phyloP scores from a whole-genome alignment of 2,888 invertebrate species.

The Apamea anceps region DNA sequence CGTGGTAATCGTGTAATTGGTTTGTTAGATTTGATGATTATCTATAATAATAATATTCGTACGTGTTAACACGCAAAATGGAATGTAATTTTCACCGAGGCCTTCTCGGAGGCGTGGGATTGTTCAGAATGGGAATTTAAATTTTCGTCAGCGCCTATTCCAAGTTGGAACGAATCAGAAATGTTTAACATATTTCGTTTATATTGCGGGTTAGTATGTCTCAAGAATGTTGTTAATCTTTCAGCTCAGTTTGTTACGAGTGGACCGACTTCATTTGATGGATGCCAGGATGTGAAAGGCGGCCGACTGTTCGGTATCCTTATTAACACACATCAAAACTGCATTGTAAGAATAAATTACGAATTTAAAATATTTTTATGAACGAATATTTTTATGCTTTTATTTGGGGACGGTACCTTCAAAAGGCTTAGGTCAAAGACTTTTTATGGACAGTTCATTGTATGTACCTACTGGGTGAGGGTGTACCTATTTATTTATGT shows the following conservation, averaged over 20 bases:
- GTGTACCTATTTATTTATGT: background rate
- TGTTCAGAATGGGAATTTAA: constrained; percentile 58
- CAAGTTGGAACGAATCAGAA: constrained; percentile 55
- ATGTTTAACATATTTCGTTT: constrained; percentile 58
- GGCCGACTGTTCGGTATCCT: constrained; percentile 2
- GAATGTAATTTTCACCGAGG: constrained; percentile 59
- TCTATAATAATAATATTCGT: constrained; percentile 63
- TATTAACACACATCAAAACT: constrained; percentile 9
- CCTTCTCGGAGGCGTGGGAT: constrained; percentile 51
- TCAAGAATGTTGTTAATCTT: constrained; percentile 41
- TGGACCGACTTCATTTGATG: constrained; percentile 31
- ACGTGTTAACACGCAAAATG: constrained; percentile 62
- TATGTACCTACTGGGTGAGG: no score
- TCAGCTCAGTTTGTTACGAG: constrained; percentile 16
- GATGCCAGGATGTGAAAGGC: constrained; percentile 41
- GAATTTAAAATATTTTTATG: constrained; percentile 1
- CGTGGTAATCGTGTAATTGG: constrained; percentile 63
- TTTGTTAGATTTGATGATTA: constrained; percentile 60
- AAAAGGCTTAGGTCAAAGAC: background rate
- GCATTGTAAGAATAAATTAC: background rate
- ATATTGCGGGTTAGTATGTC: constrained; percentile 38
- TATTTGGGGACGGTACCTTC: background rate
- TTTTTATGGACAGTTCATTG: background rate
- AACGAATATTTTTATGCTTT: background rate
- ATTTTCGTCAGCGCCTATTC: constrained; percentile 57